Base-by-base conservation (phyloP, 2,888 invertebrate genomes). In the Cactoblastis cactorum region DNA sequence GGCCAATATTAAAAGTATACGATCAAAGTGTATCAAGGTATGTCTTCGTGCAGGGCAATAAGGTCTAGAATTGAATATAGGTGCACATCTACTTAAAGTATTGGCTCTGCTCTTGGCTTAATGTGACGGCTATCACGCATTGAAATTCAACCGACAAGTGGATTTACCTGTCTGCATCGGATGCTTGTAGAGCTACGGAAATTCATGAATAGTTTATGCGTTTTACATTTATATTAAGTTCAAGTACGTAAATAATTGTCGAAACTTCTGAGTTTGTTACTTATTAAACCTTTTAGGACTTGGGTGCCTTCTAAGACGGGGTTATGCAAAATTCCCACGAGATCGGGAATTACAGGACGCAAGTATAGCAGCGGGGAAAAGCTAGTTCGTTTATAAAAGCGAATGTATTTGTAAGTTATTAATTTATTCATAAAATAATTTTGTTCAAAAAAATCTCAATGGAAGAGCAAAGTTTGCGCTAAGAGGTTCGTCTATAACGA, bases 141-240 rank as follows among this genome's bases (percentile, higher is more conserved):
- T 46, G 34, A 46, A 51, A 51, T 47, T 39, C 46, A 24, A 33
- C 41, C 15, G 19, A 45, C 15, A 32, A 50, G 28, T 43, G 43
- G 43, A 32, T 43, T 43, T 28, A 43, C 28, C 15, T 17, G 28
- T 43, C 24, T 28, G 9, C 1, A 12, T 15, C 15, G 2, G 43
- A 28, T 24, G 3, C 4, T 1, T 24, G 14, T 24, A 18, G 9
- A 15, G 9, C 5, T 28, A 17, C 15, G 2, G 28, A 28, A 28
- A 9, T 28, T 28, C 43, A 53, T 53, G 19, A 47, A 33, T 17
- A 39, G 41, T 28, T 6, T 11, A 37, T 3, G 3, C 28, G 5
- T 28, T 28, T 28, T 28, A 8, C 3, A 9, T 28, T 28, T 28
- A 22, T 22, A 6, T 4, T 22, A 22, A n/a, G n/a, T n/a, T n/a